Conservation (phyloP, 2,888 invertebrate species). For the Cactoblastis cactorum region DNA sequence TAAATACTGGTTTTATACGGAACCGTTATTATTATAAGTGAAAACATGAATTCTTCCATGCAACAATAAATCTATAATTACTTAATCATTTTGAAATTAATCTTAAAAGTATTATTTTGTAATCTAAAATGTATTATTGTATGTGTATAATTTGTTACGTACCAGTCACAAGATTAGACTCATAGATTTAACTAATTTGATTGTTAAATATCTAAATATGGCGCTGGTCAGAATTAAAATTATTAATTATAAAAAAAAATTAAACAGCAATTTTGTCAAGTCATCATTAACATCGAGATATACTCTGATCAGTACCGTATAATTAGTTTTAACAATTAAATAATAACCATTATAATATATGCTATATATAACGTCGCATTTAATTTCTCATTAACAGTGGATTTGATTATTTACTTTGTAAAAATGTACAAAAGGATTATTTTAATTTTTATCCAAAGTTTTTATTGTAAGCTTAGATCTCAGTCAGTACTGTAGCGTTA, state of each 20-base stretch:
- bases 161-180: constrained; percentile 11
- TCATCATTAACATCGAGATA: too few species aligned
- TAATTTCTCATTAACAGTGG: constrained; percentile 30
- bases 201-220: neutral
- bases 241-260: neutral
- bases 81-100: constrained; percentile 50
- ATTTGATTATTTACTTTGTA: constrained; percentile 52
- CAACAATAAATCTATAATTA: constrained; percentile 47
- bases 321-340: constrained; percentile 3
- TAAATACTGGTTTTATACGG: constrained; percentile 49
- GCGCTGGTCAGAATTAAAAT: neutral
- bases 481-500: constrained; percentile 58
- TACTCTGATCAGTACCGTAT: neutral
- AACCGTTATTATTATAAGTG: constrained; percentile 28
- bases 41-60: constrained; percentile 55
- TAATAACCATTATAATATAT: neutral
- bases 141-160: constrained; percentile 23
- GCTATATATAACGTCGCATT: constrained; percentile 48
- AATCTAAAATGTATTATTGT: constrained; percentile 53
- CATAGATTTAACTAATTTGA: constrained; percentile 4
- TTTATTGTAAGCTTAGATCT: constrained; percentile 77
- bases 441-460: constrained; percentile 76
- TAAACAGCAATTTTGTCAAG: too few species aligned
- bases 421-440: constrained; percentile 73
- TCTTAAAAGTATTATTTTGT: constrained; percentile 60